A percentile compares a stretch with the other conserved stretches of the same genome.
These are phyloP conservation scores for Gambusia yucatana DNA, from an alignment of 2,797 vertebrate genomes.

Conservation along the genomic window DNA sequence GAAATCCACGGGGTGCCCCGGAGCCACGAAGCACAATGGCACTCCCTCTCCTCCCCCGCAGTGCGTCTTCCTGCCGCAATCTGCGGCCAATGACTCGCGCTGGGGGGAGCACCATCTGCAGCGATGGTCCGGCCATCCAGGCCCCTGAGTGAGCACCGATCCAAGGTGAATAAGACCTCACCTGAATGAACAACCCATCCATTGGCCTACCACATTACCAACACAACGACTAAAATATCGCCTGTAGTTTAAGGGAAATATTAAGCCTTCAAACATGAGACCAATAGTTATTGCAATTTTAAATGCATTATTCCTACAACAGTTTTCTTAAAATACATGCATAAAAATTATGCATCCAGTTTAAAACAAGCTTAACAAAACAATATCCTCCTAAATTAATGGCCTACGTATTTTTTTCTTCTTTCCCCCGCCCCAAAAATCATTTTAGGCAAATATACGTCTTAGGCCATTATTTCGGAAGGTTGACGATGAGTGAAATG, in stretches of 20 bases:
- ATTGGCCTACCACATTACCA: background rate
- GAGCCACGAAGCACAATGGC: constrained; percentile 76
- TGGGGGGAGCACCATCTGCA: constrained; percentile 75
- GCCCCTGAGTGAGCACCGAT: constrained; percentile 45
- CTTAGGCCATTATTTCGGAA: no score
- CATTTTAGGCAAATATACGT: no score
- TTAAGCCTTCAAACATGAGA: background rate
- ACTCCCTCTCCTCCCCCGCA: constrained; percentile 76
- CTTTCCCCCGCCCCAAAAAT: no score
- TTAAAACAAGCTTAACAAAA: background rate
- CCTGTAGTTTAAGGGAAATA: background rate
- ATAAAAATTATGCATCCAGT: background rate
- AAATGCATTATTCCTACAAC: background rate
- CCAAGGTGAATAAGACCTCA: constrained; percentile 56
- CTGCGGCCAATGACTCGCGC: constrained; percentile 70
- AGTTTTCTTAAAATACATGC: background rate
- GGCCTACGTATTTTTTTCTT: no score
- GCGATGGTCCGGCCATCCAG: constrained; percentile 39
- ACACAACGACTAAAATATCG: background rate
- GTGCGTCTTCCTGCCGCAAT: constrained; percentile 86
- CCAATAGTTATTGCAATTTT: background rate
- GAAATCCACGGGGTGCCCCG: constrained; percentile 81
- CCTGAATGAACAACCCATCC: constrained; percentile 29
- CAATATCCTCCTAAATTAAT: no score
- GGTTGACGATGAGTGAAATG: background rate